phyloP scores from a whole-genome alignment of 2,113 vertebrate genomes.

The Pycnonotus jocosus region DNA sequence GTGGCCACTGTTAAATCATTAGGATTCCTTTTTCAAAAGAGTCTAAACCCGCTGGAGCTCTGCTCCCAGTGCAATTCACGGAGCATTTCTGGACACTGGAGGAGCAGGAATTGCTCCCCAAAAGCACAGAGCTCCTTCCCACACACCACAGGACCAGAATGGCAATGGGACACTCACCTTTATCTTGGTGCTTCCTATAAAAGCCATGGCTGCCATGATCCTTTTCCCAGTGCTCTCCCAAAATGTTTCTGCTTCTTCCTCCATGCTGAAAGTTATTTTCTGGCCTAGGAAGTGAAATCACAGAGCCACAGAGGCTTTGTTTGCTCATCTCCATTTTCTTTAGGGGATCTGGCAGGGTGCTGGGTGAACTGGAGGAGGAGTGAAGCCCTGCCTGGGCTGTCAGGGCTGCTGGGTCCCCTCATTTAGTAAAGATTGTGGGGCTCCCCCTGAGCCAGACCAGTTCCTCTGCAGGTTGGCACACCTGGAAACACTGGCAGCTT shows the following conservation, averaged over 20 bases:
- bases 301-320: not conserved
- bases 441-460: not conserved
- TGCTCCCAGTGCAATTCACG: not conserved
- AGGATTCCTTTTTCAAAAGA: not conserved
- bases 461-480: not conserved
- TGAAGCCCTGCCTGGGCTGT: not conserved
- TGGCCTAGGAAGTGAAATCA: conserved; percentile 64
- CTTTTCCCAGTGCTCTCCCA: conserved; percentile 60
- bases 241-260: conserved; percentile 54
- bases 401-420: not conserved
- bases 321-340: not conserved
- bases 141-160: not conserved
- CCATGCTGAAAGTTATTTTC: conserved; percentile 48
- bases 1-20: not conserved
- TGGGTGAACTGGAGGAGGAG: not conserved
- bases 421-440: not conserved
- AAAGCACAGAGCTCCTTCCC: not conserved
- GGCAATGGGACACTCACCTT: conserved; percentile 57
- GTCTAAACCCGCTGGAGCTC: not conserved
- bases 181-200: conserved; percentile 75
- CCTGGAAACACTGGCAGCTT: conserved; percentile 68
- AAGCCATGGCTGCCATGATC: conserved; percentile 71
- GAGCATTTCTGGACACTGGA: not conserved
- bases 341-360: not conserved
- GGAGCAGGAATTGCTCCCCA: not conserved